Evolutionary conservation across 2,113 vertebrate genomes (phyloP), one percentile per base, ranked within the genome.

Genomic region (Spea bombifrons): DNA sequence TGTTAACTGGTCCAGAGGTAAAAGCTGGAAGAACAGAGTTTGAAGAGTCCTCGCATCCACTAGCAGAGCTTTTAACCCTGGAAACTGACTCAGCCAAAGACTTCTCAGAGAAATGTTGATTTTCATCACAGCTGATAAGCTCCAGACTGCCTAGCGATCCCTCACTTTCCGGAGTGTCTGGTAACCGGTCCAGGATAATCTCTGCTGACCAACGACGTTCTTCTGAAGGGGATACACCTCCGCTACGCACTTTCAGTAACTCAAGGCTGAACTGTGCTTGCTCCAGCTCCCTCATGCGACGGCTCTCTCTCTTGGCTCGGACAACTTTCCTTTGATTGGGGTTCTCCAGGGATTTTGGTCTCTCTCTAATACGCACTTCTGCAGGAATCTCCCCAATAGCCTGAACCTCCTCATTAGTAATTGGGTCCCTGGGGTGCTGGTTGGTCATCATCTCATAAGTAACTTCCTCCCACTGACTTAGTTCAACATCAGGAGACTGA

Each of bases 191-290:
- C 1, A 92, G 87, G 0, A 90, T 74, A 52, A 96, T 78, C 83
- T 99, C 97, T 0, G 90, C 70, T 47, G 95, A 94, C 95, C 94
- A 97, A 55, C 91, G 91, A 0, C 85, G 90, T 68, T 98, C 97
- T 53, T 98, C 97, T 0, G 95, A 92, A 2, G 96, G 95, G 0
- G 96, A 97, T 0, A 89, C 80, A 3, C 94, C 88, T 0, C 90
- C 95, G 44, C 95, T 94, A 5, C 97, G 93, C 0, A 98, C 97
- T 85, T 99, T 99, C 0, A 98, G 93, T 79, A 99, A 88, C 84
- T 98, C 96, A 86, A 99, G 89, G 85, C 97, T 99, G 85, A 99
- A 99, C 81, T 95, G 94, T 0, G 97, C 98, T 85, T 99, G 98
- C 17, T 99, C 97, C 81, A 99, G 82, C 75, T 99, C 98, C 73